Base-by-base conservation (phyloP, 2,888 invertebrate genomes). In the Lepidocyrtinus sp. region DNA sequence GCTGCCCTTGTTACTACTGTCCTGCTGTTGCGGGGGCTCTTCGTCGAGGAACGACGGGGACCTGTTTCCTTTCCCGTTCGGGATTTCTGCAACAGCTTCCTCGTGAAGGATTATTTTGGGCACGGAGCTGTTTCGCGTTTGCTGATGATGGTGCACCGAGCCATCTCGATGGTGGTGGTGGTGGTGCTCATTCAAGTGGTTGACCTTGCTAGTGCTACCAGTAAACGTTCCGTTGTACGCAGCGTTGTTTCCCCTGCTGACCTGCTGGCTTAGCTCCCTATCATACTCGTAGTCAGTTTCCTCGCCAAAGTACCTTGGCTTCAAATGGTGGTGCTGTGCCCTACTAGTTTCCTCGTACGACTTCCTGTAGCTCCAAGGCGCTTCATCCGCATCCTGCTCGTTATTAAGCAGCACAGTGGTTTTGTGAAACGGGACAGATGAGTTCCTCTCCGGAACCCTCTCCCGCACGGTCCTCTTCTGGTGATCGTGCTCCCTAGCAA, bases 61-160 rank as follows among this genome's bases (percentile, higher is more conserved):
- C 59, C 12, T 59, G 59, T 17, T 12, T 12, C 27, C 22, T n/a
- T 21, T 50, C 26, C 70, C 70, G 26, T 70, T 70, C 24, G 70
- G 70, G 12, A 70, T 70, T 19, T 70, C 70, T 1, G 70, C 70
- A 59, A 70, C 70, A 3, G 70, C 70, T 19, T 70, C 70, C 59
- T 55, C 55, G 17, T 70, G 70, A 1, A 70, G 25, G 2, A 70
- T 70, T 2, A 70, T 70, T 26, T 59, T 55, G 2, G 70, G 70
- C 2, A 70, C 59, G 1, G 59, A 9, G 1, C 24, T 26, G 24
- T 19, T 25, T 9, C 2, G 15, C 19, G 26, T 36, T 61, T 2
- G 45, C 45, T 15, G 12, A n/a, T 63, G n/a, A n/a, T n/a, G n/a
- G n/a, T n/a, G n/a, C n/a, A n/a, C n/a, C n/a, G n/a, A n/a, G n/a